Conservation (phyloP, 2,888 invertebrate genomes). For the Helobdella robusta region DNA sequence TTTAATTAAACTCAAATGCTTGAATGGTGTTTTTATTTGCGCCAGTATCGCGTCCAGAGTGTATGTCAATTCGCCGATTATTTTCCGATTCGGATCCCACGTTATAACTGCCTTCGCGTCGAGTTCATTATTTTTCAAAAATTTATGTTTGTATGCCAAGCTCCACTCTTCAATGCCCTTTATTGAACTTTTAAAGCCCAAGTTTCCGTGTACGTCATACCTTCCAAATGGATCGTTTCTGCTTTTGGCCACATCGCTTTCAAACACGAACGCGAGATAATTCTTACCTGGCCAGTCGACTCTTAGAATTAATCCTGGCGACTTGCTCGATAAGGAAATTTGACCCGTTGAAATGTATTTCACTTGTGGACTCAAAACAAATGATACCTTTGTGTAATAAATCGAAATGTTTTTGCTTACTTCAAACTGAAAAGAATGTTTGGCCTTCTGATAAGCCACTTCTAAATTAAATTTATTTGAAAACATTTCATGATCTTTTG, state of each 20-base stretch:
- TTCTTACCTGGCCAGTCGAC: constrained; percentile 21
- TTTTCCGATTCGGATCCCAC: constrained; percentile 36
- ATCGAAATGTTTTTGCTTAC: background rate
- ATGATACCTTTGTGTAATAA: background rate
- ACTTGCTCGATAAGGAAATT: constrained; percentile 24
- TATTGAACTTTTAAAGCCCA: constrained; percentile 14
- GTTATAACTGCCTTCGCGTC: constrained; percentile 21
- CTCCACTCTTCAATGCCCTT: background rate
- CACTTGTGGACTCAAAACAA: background rate
- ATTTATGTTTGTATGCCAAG: background rate
- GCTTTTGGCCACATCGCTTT: no score
- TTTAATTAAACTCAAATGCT: no score
- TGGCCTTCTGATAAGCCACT: constrained; percentile 1
- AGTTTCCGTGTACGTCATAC: constrained; percentile 27
- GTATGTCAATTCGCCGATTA: constrained; percentile 30
- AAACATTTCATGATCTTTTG: background rate
- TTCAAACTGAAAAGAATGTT: background rate
- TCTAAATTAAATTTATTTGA: background rate
- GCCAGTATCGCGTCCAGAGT: no score
- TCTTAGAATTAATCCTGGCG: constrained; percentile 27
- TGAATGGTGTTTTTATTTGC: no score
- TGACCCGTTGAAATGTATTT: background rate
- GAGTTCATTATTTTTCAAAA: background rate
- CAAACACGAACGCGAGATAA: constrained; percentile 26
- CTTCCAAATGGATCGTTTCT: no score